Base-by-base conservation (phyloP, 2,113 vertebrate genomes). In the cattle (Bos taurus) region DNA sequence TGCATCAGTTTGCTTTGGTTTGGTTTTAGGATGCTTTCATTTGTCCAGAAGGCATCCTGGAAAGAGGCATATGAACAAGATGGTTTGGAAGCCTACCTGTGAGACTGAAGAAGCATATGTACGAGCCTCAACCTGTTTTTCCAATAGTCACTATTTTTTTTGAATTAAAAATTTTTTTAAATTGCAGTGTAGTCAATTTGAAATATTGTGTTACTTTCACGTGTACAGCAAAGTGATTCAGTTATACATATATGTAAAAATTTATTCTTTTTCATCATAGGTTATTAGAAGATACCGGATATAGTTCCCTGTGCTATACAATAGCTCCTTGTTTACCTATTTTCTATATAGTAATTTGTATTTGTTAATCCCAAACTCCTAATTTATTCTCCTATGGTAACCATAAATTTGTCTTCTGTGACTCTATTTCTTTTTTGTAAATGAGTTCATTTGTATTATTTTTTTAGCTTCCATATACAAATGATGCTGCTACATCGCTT, bases 91-190 rank as follows among this genome's bases (percentile, higher is more conserved):
- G 40, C 85, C 78, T 85, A 40, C 11, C 2, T 2, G 3, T 25
- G 80, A 71, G 19, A 43, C 56, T 2, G 11, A 52, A 94, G 74
- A 78, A 84, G 33, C 15, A 4, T 28, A 48, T 28, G 23, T 33
- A 84, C 23, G 25, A 62, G 1, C 26, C 43, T 5, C 36, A n/a
- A 74, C 11, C 43, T 81, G 50, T 92, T 62, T 36, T 91, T 81
- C 36, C 16, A 30, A 64, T 1, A 62, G 46, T 86, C 48, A 46
- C 1, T 83, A 5, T 36, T 56, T 28, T 46, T 81, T 30, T 52
- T 33, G 12, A 74, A 36, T 36, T 71, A 36, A 71, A 67, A 21
- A 0, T 0, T 2, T 50, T 80, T 78, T 6, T 0, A 15, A 81
- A 46, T 50, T 7, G 46, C 28, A 81, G 28, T 21, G 17, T 52